phyloP scores from a whole-genome alignment of 2,888 invertebrate species.

The Taphrorychus bicolor region DNA sequence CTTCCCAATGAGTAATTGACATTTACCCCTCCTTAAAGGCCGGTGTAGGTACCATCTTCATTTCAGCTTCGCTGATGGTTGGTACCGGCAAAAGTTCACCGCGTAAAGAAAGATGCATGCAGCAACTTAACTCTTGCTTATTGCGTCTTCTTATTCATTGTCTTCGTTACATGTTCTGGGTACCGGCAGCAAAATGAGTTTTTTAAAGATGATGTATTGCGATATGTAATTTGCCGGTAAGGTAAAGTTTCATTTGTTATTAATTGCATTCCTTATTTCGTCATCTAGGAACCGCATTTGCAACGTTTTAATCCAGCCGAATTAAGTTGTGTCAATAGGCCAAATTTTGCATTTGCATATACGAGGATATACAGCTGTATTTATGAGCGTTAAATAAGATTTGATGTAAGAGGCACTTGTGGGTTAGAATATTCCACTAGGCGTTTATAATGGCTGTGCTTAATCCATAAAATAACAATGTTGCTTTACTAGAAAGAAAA shows the following conservation, averaged over 20 bases:
- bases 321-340: too few species aligned
- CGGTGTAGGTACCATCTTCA: conserved; percentile 44
- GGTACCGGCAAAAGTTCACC: conserved; percentile 44
- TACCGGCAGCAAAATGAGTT: not conserved
- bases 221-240: not conserved
- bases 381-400: too few species aligned
- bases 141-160: conserved; percentile 1
- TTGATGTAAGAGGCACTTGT: too few species aligned
- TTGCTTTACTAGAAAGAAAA: too few species aligned
- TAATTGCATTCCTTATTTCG: not conserved
- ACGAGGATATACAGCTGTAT: too few species aligned
- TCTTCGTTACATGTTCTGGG: too few species aligned
- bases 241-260: not conserved
- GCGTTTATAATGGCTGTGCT: too few species aligned
- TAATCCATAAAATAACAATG: too few species aligned
- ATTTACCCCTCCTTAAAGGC: conserved; percentile 50
- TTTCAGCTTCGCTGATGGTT: too few species aligned
- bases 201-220: not conserved
- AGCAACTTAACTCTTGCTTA: not conserved
- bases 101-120: conserved; percentile 16
- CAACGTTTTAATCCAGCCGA: too few species aligned
- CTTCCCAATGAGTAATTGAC: conserved; percentile 43
- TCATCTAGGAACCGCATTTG: not conserved
- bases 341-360: too few species aligned
- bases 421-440: too few species aligned